phyloP scores from a whole-genome alignment of 1,140 invertebrate species.

The Drosophila bocqueti region DNA sequence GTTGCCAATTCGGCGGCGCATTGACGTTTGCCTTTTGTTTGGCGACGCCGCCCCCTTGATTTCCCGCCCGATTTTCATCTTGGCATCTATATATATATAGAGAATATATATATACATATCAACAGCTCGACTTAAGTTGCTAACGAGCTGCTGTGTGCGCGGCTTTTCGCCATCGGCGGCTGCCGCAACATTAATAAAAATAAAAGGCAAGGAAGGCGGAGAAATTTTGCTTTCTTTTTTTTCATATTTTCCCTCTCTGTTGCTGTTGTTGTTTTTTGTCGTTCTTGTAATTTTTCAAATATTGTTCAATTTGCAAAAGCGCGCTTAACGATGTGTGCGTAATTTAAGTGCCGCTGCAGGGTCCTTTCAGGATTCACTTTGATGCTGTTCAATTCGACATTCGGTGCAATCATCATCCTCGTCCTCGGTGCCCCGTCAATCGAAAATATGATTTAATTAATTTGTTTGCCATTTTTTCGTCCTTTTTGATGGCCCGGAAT shows the following conservation, averaged over 20 bases:
- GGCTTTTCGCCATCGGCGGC: conserved; percentile 59
- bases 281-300: conserved; percentile 81
- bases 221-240: conserved; percentile 39
- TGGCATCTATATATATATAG: neutral
- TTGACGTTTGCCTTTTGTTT: conserved; percentile 81
- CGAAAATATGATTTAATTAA: conserved; percentile 77
- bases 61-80: neutral
- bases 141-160: conserved; percentile 70
- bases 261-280: conserved; percentile 20
- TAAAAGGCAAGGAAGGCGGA: conserved; percentile 20
- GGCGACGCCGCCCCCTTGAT: conserved; percentile 34
- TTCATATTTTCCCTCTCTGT: conserved; percentile 8
- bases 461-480: conserved; percentile 62
- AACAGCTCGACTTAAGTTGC: conserved; percentile 82
- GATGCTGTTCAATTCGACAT: conserved; percentile 55
- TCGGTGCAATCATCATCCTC: conserved; percentile 28
- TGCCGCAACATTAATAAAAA: conserved; percentile 80
- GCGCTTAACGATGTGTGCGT: conserved; percentile 83
- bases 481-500: conserved; percentile 15
- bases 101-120: conserved; percentile 39
- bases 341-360: conserved; percentile 79
- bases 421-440: conserved; percentile 73
- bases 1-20: conserved; percentile 81
- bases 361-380: conserved; percentile 74
- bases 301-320: conserved; percentile 84